phyloP scores from a whole-genome alignment of 2,113 vertebrate species.

The Serinus canaria region DNA sequence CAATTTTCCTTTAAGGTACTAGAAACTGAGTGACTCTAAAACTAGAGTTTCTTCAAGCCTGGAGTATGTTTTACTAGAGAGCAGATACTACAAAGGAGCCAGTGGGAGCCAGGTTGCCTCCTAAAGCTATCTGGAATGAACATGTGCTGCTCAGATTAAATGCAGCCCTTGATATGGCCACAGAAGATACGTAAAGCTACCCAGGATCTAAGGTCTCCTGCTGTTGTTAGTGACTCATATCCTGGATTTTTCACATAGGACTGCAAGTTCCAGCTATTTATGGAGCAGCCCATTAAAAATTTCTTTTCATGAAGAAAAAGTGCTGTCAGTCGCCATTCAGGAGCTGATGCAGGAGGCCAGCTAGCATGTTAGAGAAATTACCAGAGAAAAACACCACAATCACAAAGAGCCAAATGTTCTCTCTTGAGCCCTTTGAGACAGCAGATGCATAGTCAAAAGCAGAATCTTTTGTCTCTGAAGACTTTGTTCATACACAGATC shows the following conservation, averaged over 20 bases:
- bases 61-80: neutral
- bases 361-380: slow-evolving; percentile 44
- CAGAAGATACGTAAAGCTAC: neutral
- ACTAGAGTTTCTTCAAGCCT: neutral
- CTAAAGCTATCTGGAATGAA: neutral
- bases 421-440: slow-evolving; percentile 15
- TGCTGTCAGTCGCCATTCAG: slow-evolving; percentile 51
- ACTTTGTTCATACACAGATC: neutral
- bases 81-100: neutral
- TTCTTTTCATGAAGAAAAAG: slow-evolving; percentile 58
- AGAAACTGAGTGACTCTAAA: neutral
- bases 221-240: slow-evolving; percentile 61
- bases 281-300: slow-evolving; percentile 55
- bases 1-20: neutral
- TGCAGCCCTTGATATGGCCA: neutral
- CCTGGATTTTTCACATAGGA: slow-evolving; percentile 56
- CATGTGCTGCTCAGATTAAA: neutral
- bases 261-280: slow-evolving; percentile 68
- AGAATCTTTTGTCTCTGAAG: neutral
- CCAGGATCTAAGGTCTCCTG: slow-evolving; percentile 50
- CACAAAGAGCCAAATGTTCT: slow-evolving; percentile 36
- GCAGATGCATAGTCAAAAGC: slow-evolving; percentile 15
- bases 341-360: slow-evolving; percentile 50
- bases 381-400: slow-evolving; percentile 48
- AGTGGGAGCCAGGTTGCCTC: neutral